Percentiles rank a stretch among this genome's conserved stretches.
These are phyloP conservation scores for Hafferia zeledoni DNA, from an alignment of 2,797 vertebrate genomes.

Conservation along the genomic window DNA sequence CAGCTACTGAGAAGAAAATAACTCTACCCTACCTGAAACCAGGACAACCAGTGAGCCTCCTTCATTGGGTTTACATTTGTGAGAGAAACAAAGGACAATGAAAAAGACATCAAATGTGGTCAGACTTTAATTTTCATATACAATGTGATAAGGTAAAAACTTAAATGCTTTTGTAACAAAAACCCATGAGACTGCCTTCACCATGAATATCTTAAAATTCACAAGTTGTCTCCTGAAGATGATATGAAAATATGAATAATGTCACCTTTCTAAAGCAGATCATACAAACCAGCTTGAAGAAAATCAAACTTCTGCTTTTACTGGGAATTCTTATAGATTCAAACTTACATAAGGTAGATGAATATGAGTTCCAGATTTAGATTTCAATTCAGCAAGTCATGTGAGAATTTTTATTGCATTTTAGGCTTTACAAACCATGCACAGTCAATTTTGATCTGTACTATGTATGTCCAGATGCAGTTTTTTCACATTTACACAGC, in stretches of 20 bases:
- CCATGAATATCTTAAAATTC: not conserved
- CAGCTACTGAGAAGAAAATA: not conserved
- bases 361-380: not conserved
- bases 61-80: not conserved
- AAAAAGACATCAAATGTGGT: not conserved
- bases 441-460: not conserved
- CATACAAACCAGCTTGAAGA: not conserved
- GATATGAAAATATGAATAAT: not conserved
- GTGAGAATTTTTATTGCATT: not conserved
- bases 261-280: not conserved
- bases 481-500: not conserved
- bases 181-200: not conserved
- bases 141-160: not conserved
- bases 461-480: accelerated
- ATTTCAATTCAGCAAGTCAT: not conserved
- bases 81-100: not conserved
- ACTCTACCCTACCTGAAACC: not conserved
- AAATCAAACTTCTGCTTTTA: not conserved
- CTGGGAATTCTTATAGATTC: not conserved
- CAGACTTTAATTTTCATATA: not conserved
- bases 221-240: not conserved
- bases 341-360: not conserved
- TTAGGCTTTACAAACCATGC: not conserved
- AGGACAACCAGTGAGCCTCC: not conserved
- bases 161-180: not conserved